Evolutionary conservation across 1,140 invertebrate species (phyloP), one percentile per base, ranked within the genome.

Genomic region (Lethocerus indicus): DNA sequence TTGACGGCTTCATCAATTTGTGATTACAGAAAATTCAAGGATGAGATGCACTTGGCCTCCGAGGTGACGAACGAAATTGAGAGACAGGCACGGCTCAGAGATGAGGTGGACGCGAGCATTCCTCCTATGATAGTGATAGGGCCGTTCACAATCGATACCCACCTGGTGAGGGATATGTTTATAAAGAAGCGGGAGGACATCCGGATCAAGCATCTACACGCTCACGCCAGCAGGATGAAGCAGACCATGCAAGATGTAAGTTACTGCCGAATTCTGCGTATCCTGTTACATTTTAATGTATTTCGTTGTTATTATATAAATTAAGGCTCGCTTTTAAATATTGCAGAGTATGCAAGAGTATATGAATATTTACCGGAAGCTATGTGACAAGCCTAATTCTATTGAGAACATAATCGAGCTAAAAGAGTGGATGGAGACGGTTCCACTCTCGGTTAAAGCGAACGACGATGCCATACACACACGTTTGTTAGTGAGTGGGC

Each of bases 361-460:
- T 57, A 68, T 64, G 42, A 56, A 51, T 24, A 68, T 78, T 5
- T 71, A 68, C 64, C 64, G 64, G 2, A 75, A 68, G 54, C 55
- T 81, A 13, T 64, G 56, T 0, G 71, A 73, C 53, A 75, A 75
- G 53, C 75, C 79, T 0, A 73, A 70, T 37, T 73, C 70, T 32
- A 77, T 85, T 25, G 81, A 86, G 59, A 72, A 81, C 50, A 65
- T 86, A 52, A 74, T 78, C 45, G 81, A 86, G 54, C 75, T 81
- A 50, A 67, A 73, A 18, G 81, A 85, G 48, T 85, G 79, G 79
- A 82, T 87, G 71, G 79, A 83, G 52, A 71, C 70, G 0, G 72
- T 86, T 52, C 80, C 81, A 0, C 66, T 76, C 27, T 69, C 67
- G 2, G 62, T 84, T 1, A 70, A 73, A 53, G 65, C 67, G 3